Base-by-base conservation (phyloP, 2,888 invertebrate genomes). In the Synanthedon vespiformis region DNA sequence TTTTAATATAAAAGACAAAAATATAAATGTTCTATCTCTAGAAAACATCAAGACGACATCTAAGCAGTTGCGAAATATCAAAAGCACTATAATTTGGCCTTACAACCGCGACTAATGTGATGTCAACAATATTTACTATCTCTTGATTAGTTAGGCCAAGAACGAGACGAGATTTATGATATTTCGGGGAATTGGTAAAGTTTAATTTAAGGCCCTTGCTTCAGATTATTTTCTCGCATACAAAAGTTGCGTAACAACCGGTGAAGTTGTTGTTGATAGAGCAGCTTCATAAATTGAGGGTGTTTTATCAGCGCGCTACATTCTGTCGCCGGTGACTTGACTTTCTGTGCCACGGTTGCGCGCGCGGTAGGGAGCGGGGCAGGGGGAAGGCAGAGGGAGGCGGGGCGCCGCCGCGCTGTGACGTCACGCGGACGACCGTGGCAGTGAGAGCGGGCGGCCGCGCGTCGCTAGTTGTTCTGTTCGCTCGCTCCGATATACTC, bases 361-460 rank as follows among this genome's bases (percentile, higher is more conserved):
- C 71, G 76, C 57, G 34, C 34, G 34, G 34, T 10, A 34, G 8
- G 34, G 34, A 34, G 34, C 34, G 34, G 34, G 34, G 34, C 34
- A 34, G 34, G 34, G 34, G 34, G 2, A 34, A 10, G 22, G 34
- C 65, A 59, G 55, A 61, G 57, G 64, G 56, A 57, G 64, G 58
- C 58, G 50, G 55, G 54, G 54, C 48, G 54, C 48, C 74, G 66
- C 34, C 65, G 72, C 57, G 63, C 53, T 62, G 81, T 84, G 86
- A 86, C 87, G 86, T 85, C 86, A 85, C 81, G 34, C 34, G 71
- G 64, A 69, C 85, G 87, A 85, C 87, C 88, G 85, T 87, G 88
- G 85, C 87, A 86, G 86, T 87, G 82, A 77, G 77, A 83, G 84
- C 82, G 79, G 75, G 75, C 80, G 34, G 34, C 34, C 34, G 34